Evolutionary conservation across 2,797 vertebrate species (phyloP).

Genomic region (Pangasius macronema): DNA sequence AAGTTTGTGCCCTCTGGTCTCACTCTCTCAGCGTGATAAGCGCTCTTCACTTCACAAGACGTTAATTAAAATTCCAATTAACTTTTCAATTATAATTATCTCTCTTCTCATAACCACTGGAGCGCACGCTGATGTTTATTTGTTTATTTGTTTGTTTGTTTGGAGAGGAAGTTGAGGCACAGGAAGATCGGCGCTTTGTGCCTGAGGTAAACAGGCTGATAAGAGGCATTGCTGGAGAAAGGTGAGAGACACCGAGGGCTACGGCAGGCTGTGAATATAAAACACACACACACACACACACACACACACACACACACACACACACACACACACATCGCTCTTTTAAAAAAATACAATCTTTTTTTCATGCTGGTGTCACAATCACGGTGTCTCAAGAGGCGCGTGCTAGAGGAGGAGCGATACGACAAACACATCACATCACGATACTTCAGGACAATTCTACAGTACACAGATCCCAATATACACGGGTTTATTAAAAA

Average conservation of each 20-base stretch:
- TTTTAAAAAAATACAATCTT: not conserved
- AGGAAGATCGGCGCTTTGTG: not conserved
- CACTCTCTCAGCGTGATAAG: constrained; percentile 30
- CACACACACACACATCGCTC: not conserved
- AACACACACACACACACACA: too few species aligned
- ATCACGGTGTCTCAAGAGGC: not conserved
- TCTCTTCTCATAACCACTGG: constrained; percentile 47
- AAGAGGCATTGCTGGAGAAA: not conserved
- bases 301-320: too few species aligned
- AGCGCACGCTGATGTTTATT: constrained; percentile 62
- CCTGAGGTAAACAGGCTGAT: not conserved
- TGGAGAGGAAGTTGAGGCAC: not conserved
- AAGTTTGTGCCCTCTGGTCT: not conserved
- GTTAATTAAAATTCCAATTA: constrained; percentile 61
- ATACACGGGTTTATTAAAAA: not conserved
- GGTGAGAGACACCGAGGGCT: too few species aligned
- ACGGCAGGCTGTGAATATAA: not conserved
- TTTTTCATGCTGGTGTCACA: not conserved
- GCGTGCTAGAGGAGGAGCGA: not conserved
- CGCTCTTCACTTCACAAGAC: constrained; percentile 56
- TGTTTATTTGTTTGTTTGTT: constrained; percentile 40
- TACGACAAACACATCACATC: not conserved
- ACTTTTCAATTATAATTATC: constrained; percentile 67
- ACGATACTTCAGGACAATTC: not conserved
- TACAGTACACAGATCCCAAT: not conserved